phyloP scores from a whole-genome alignment of 2,113 vertebrate genomes.

The Halichoerus grypus region DNA sequence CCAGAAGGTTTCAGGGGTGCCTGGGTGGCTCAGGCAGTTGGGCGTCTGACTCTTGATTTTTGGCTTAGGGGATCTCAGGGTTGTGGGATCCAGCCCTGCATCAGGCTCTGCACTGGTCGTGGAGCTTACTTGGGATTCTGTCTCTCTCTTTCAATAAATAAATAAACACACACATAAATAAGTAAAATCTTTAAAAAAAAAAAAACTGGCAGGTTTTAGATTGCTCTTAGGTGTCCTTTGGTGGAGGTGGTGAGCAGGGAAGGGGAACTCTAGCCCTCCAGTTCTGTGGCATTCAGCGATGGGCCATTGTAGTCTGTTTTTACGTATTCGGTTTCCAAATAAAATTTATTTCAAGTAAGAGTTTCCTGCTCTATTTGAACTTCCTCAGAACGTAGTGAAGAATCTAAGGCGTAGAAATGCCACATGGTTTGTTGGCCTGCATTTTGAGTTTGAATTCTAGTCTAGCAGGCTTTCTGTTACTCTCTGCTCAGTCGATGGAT shows the following conservation, averaged over 20 bases:
- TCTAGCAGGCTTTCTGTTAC: background rate
- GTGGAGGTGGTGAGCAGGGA: too few species aligned
- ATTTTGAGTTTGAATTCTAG: background rate
- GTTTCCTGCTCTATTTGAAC: background rate
- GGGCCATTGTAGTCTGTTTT: rapidly evolving
- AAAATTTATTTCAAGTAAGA: background rate
- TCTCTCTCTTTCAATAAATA: background rate
- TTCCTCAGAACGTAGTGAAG: background rate
- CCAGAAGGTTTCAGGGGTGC: background rate
- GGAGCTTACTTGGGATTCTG: background rate
- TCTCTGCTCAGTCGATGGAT: background rate
- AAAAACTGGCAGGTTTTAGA: background rate
- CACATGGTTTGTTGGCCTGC: background rate
- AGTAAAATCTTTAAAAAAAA: background rate
- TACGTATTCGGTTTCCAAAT: background rate
- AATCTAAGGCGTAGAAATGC: background rate
- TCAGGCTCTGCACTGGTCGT: background rate
- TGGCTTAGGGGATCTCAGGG: background rate
- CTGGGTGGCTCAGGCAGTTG: background rate
- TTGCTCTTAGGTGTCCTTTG: background rate
- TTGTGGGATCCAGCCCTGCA: background rate
- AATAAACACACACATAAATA: background rate
- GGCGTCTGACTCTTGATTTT: background rate
- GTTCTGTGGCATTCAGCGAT: too few species aligned
- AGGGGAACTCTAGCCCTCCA: rapidly evolving